Evolutionary conservation across 2,113 vertebrate genomes (phyloP).

Genomic region (Cacatua alba): DNA sequence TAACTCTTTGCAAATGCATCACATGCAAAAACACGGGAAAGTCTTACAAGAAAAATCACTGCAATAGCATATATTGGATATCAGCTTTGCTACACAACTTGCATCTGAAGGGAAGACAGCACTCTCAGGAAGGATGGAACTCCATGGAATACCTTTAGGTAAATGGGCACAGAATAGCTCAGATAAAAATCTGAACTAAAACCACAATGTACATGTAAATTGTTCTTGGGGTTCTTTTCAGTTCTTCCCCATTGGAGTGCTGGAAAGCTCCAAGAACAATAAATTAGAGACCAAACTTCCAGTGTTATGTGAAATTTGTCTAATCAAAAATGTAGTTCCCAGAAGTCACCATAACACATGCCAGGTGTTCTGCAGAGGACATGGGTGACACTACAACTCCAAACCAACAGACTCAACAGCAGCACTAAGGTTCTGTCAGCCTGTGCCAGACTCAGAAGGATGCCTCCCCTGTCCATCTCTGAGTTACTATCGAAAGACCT

Average conservation of each 20-base stretch:
- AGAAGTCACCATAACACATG: neutral
- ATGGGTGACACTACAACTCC: fast-evolving
- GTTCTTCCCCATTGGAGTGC: neutral
- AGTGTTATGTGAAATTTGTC: neutral
- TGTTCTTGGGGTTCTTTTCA: neutral
- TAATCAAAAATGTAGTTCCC: fast-evolving
- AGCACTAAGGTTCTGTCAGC: neutral
- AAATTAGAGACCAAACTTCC: neutral
- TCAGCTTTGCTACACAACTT: neutral
- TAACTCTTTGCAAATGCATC: neutral
- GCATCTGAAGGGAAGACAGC: neutral
- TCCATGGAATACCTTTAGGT: neutral
- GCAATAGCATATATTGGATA: neutral
- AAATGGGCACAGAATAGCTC: neutral
- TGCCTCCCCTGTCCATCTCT: neutral
- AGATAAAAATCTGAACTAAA: neutral
- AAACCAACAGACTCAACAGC: neutral
- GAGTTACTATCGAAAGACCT: neutral
- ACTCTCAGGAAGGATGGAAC: neutral
- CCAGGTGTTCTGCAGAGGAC: neutral
- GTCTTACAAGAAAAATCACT: neutral
- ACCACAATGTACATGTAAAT: too few relatives aligned
- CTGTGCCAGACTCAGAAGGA: neutral
- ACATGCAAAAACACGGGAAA: neutral
- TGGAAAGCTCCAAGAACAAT: neutral